Base-by-base conservation (phyloP, 2,113 vertebrate genomes). In the Centrocercus urophasianus region DNA sequence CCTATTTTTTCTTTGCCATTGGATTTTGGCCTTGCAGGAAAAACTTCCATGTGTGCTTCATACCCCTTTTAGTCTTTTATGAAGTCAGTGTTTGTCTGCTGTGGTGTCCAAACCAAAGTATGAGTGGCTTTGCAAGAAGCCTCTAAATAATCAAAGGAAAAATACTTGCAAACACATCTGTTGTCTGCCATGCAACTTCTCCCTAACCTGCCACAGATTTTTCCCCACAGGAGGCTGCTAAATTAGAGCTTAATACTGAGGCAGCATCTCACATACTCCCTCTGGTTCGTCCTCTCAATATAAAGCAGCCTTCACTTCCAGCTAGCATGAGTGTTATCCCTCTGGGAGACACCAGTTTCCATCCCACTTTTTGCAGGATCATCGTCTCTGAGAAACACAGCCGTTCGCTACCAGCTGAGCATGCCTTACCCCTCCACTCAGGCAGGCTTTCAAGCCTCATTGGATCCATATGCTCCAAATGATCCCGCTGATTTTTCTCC, bases 401-500 rank as follows among this genome's bases (percentile, higher is more conserved):
- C 18, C 25, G 2, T 1, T 5, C 0, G 0, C n/a, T 72, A 47
- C 61, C 66, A 64, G 83, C 10, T 7, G 81, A 92, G 45, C 4
- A 0, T 71, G 88, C 61, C 30, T 28, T 13, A 72, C 78, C 75
- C 64, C 43, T 66, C 81, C 0, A 0, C 81, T 45, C 71, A 66
- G 72, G 72, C 85, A 65, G 19, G 72, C 67, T 86, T 80, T 80
- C 85, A 86, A 70, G 72, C 83, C 64, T 93, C 32, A 0, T 43
- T 88, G 69, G 28, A 74, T 82, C 89, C 84, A 24, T 79, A 77
- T 8, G 8, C 83, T 90, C 85, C 4, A 1, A 63, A 40, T 11
- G 63, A 83, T 22, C 43, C 18, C n/a, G 27, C 69, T 63, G 70
- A 81, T 92, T 93, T 94, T 78, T 45, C n/a, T 48, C 52, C 77